Evolutionary conservation across 2,888 invertebrate genomes (phyloP).

Genomic region (Pandemis heparana): DNA sequence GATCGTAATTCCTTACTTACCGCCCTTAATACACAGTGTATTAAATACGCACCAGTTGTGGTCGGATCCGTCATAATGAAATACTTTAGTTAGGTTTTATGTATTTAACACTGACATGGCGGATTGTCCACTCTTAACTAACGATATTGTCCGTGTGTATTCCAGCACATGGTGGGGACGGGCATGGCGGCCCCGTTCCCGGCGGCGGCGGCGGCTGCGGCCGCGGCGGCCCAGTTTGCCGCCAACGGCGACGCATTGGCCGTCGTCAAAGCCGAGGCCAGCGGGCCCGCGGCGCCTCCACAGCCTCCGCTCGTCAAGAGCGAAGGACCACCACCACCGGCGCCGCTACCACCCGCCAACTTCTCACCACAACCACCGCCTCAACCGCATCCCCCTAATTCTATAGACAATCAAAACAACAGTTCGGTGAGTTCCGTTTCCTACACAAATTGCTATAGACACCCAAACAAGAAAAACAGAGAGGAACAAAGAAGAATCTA

Average conservation of each 20-base stretch:
- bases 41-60: too few species aligned
- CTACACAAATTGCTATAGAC: neutral
- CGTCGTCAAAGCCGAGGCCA: conserved; percentile 79
- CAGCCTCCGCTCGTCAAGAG: conserved; percentile 82
- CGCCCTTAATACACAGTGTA: too few species aligned
- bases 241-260: conserved; percentile 84
- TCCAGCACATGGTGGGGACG: conserved; percentile 97
- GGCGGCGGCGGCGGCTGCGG: conserved; percentile 87
- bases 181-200: conserved; percentile 92
- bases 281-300: conserved; percentile 71
- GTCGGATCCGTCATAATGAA: too few species aligned
- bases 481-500: too few species aligned
- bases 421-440: conserved; percentile 68
- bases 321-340: conserved; percentile 81
- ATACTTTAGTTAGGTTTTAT: too few species aligned
- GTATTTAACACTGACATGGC: too few species aligned
- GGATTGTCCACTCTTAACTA: neutral
- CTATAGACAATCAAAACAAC: conserved; percentile 86
- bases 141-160: conserved; percentile 56
- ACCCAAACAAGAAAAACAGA: too few species aligned
- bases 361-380: conserved; percentile 79
- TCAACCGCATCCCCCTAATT: conserved; percentile 79
- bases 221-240: conserved; percentile 86
- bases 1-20: too few species aligned
- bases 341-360: conserved; percentile 76